Evolutionary conservation across 2,113 vertebrate genomes (phyloP).

Genomic region (Ploceus nigricollis): DNA sequence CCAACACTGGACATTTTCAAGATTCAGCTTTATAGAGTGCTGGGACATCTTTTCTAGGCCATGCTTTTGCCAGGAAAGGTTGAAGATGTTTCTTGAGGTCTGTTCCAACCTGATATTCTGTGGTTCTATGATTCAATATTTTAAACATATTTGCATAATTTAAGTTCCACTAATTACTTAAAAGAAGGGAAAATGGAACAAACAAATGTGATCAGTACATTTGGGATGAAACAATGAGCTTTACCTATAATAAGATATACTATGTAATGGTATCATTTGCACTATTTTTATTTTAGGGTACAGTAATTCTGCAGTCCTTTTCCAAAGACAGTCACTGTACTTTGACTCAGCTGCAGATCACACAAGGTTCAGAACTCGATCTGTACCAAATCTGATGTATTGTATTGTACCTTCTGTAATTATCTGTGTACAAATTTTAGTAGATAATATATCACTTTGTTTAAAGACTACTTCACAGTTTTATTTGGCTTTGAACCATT

Average conservation of each 20-base stretch:
- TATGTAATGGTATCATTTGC: not conserved
- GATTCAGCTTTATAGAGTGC: not conserved
- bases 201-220: not conserved
- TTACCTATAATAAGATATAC: not conserved
- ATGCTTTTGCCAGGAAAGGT: not conserved
- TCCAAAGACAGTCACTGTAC: not conserved
- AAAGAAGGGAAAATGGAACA: not conserved
- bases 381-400: not conserved
- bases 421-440: not conserved
- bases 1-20: not conserved
- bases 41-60: not conserved
- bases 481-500: conserved; percentile 52
- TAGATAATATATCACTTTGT: not conserved
- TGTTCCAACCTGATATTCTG: not conserved
- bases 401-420: not conserved
- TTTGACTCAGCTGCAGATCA: not conserved
- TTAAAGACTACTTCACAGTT: conserved; percentile 37
- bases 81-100: not conserved
- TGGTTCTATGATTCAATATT: not conserved
- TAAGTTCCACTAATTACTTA: not conserved
- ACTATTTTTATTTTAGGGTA: not conserved
- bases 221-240: not conserved
- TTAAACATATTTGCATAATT: not conserved
- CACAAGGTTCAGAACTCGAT: not conserved
- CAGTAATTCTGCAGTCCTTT: not conserved